These are phyloP conservation scores for Agrotis segetum DNA, from an alignment of 2,888 invertebrate species.

Conservation along the genomic window DNA sequence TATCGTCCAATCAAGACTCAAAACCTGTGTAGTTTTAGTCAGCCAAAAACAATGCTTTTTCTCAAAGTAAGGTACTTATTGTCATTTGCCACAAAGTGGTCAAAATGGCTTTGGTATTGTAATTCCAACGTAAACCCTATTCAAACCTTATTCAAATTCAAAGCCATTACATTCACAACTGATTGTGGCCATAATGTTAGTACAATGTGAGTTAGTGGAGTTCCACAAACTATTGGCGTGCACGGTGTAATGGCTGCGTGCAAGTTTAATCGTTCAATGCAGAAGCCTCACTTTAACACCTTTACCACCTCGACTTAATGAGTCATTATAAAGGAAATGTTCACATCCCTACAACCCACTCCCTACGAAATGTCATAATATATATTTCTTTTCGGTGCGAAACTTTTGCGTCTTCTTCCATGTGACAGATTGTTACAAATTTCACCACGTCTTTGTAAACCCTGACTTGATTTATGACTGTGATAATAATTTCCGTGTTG, in stretches of 20 bases:
- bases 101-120: constrained; percentile 12
- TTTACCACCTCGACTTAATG: background rate
- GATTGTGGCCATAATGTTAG: constrained; percentile 34
- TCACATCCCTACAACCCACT: background rate
- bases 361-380: background rate
- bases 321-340: constrained; percentile 16
- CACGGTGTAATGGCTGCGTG: constrained; percentile 8
- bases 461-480: constrained; percentile 79
- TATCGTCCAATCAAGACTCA: background rate
- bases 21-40: background rate
- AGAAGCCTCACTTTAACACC: constrained; percentile 13
- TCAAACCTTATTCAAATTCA: constrained; percentile 29
- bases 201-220: constrained; percentile 29
- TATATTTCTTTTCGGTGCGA: constrained; percentile 19
- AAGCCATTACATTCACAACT: constrained; percentile 15
- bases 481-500: constrained; percentile 86
- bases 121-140: constrained; percentile 7
- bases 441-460: constrained; percentile 75
- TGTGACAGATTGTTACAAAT: constrained; percentile 70
- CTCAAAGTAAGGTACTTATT: constrained; percentile 1
- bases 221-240: constrained; percentile 19
- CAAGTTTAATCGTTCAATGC: constrained; percentile 25
- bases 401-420: constrained; percentile 40
- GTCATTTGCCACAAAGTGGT: background rate
- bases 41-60: background rate